phyloP scores from a whole-genome alignment of 2,888 invertebrate genomes.

The Acrocyrtus sp. region DNA sequence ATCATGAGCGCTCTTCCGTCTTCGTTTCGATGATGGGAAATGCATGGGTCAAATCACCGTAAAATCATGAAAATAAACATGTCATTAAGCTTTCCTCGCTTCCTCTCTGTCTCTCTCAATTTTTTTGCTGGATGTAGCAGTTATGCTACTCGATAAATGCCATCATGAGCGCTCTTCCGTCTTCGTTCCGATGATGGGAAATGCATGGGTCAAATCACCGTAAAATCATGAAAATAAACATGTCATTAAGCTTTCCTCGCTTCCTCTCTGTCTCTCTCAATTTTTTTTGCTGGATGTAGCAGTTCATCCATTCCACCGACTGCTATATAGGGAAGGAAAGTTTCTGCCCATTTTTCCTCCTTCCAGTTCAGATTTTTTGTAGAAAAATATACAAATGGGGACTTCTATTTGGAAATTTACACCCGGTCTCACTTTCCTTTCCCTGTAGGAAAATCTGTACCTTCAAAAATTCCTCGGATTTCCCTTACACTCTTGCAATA shows the following conservation, averaged over 20 bases:
- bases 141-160: background rate
- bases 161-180: background rate
- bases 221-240: slow-evolving; percentile 41
- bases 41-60: slow-evolving; percentile 33
- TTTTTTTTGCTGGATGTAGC: slow-evolving; percentile 3
- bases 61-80: slow-evolving; percentile 41
- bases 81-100: slow-evolving; percentile 28
- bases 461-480: too few species aligned
- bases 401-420: too few species aligned
- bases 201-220: slow-evolving; percentile 31
- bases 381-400: too few species aligned
- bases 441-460: too few species aligned
- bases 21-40: background rate
- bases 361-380: too few species aligned
- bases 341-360: too few species aligned
- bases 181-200: background rate
- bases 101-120: background rate
- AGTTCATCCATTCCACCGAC: too few species aligned
- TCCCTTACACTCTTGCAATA: too few species aligned
- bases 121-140: slow-evolving; percentile 2
- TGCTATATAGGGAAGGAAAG: too few species aligned
- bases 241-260: slow-evolving; percentile 28
- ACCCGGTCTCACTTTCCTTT: too few species aligned
- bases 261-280: too few species aligned
- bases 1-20: background rate